Base-by-base conservation (phyloP, 2,113 vertebrate genomes). In the Empidonax traillii region DNA sequence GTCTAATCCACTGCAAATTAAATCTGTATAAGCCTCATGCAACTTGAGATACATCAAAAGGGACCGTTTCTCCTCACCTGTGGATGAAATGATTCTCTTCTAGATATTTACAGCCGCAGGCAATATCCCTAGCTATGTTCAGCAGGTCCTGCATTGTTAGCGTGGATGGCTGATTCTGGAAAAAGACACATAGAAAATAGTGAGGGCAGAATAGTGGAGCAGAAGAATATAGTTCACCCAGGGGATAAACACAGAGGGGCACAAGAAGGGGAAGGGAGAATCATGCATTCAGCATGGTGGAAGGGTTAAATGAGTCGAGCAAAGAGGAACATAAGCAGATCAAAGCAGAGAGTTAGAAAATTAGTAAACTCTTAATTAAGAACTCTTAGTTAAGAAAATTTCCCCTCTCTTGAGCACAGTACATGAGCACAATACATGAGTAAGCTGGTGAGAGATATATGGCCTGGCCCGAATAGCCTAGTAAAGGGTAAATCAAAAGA, bases 71-170 rank as follows among this genome's bases (percentile, higher is more conserved):
- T 78, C 77, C 94, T 96, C 71, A 99, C 99, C 98, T 98, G 98
- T 99, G 99, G 85, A 99, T 99, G 95, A 99, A 99, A 94, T 99
- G 99, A 96, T 99, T 99, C 92, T 99, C 99, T 83, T 99, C 98
- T 93, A 99, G 97, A 65, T 99, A 99, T 90, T 98, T 98, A 90
- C 99, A 99, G 93, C 99, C 99, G 0, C 98, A 98, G 61, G 99
- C 99, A 68, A 99, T 99, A 91, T 99, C 99, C 91, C 98, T 94
- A 68, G 99, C 99, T 98, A 99, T 99, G 59, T 98, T 98, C 75
- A 99, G 97, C 95, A 99, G 98, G 89, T 99, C 99, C 85, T 98
- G 96, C 98, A 99, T 99, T 51, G 96, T 97, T 83, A 99, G 96
- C 3, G 97, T 98, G 39, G 98, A 98, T n/a, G 96, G 95, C 37